Conservation (phyloP, 2,888 invertebrate genomes). For the Metacarcinus magister region DNA sequence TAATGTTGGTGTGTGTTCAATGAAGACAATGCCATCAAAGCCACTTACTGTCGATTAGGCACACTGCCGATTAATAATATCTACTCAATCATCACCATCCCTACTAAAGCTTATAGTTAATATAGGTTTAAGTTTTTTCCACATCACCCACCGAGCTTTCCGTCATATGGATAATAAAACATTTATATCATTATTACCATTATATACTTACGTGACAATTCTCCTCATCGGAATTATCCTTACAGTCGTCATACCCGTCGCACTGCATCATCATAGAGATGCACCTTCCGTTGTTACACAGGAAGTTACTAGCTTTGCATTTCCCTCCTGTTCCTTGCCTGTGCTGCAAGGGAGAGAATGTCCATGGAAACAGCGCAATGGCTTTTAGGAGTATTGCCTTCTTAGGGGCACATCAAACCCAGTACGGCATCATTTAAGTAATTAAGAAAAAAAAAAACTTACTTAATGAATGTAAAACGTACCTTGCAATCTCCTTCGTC, state of each 20-base stretch:
- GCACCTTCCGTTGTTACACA: not conserved
- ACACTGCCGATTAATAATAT: no score
- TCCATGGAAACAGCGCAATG: no score
- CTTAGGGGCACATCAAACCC: no score
- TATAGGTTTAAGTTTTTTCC: no score
- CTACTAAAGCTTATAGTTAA: no score
- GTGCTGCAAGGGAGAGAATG: not conserved
- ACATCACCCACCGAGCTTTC: no score
- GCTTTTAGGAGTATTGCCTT: no score
- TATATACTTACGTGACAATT: not conserved
- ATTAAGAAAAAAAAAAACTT: not conserved
- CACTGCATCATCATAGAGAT: not conserved
- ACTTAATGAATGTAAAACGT: not conserved
- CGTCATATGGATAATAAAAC: no score
- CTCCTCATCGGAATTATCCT: slow-evolving; percentile 52
- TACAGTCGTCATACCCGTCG: slow-evolving; percentile 45
- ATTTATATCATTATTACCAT: not conserved
- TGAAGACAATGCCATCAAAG: no score
- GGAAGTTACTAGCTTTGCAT: not conserved
- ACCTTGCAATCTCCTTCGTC: slow-evolving; percentile 64
- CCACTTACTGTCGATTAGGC: no score
- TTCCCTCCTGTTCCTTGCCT: not conserved
- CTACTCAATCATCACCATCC: no score
- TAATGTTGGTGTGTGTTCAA: no score
- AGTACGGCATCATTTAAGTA: not conserved